A percentile compares a stretch with the other conserved stretches of the same genome.
These are phyloP conservation scores for Odontamblyopus lacepedii DNA, from an alignment of 2,797 vertebrate species.

Conservation along the genomic window DNA sequence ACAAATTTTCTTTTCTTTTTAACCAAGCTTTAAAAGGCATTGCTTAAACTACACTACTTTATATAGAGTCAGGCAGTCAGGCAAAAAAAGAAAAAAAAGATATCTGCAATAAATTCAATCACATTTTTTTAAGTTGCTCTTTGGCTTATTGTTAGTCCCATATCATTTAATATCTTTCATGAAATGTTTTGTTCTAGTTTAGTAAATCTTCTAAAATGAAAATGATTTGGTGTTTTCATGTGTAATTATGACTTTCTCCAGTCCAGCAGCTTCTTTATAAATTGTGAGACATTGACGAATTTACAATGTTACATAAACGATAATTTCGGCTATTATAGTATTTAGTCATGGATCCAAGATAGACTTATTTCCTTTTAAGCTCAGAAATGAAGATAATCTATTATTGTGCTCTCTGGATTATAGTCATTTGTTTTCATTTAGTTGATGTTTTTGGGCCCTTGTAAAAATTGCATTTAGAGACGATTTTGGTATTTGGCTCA, in stretches of 20 bases:
- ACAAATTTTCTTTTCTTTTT: no score
- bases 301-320: slow-evolving; percentile 10
- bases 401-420: slow-evolving; percentile 29
- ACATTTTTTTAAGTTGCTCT: background rate
- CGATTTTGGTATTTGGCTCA: slow-evolving; percentile 45
- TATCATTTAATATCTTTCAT: background rate
- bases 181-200: background rate
- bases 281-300: slow-evolving; percentile 14
- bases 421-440: slow-evolving; percentile 30
- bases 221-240: background rate
- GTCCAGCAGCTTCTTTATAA: slow-evolving; percentile 11
- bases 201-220: background rate
- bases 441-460: slow-evolving; percentile 26
- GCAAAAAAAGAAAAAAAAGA: background rate
- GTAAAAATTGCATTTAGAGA: slow-evolving; percentile 24
- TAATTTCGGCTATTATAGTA: slow-evolving; percentile 13
- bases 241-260: slow-evolving; percentile 19
- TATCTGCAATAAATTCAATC: background rate
- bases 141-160: background rate
- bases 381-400: background rate
- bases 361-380: slow-evolving; percentile 26
- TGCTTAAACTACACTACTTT: no score
- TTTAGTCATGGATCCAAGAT: slow-evolving; percentile 13
- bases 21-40: no score
- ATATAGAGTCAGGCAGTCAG: no score